Percentiles rank a stretch among this genome's conserved stretches.
These are phyloP conservation scores for Barnardius zonarius DNA, from an alignment of 2,113 vertebrate genomes.

Conservation along the genomic window DNA sequence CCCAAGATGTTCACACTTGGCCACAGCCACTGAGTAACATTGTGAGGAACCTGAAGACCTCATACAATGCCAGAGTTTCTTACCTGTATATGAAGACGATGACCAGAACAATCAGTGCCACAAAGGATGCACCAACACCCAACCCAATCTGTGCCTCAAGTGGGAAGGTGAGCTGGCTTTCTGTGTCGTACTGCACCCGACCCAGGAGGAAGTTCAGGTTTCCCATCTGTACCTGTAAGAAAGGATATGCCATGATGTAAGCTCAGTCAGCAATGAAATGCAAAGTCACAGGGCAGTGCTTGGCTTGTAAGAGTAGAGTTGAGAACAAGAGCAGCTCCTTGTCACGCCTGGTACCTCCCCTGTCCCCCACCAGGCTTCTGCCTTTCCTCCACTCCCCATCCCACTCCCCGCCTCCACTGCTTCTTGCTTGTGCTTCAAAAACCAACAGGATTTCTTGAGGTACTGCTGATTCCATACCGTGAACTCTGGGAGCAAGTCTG, in stretches of 20 bases:
- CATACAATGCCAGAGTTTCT: neutral
- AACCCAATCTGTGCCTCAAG: constrained; percentile 93
- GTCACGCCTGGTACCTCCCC: neutral
- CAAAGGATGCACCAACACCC: constrained; percentile 89
- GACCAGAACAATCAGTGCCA: constrained; percentile 91
- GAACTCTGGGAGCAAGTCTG: constrained; percentile 87
- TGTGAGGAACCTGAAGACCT: neutral
- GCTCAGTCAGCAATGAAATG: neutral
- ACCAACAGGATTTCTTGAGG: neutral
- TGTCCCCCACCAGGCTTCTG: neutral
- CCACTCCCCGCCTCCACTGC: neutral
- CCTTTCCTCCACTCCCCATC: neutral
- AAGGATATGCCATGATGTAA: neutral
- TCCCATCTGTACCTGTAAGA: constrained; percentile 90
- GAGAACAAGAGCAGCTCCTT: neutral
- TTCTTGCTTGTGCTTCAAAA: neutral
- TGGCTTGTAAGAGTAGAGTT: neutral
- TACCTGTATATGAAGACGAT: constrained; percentile 98
- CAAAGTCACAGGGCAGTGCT: neutral
- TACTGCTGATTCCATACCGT: constrained; percentile 75
- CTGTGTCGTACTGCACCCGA: constrained; percentile 89
- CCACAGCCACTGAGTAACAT: neutral
- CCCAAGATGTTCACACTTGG: rapidly evolving
- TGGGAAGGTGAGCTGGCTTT: constrained; percentile 87
- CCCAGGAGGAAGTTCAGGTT: constrained; percentile 91